Percentiles rank a stretch among this genome's conserved stretches.
Conservation (phyloP, 2,113 vertebrate genomes). For the Ursus arctos region DNA sequence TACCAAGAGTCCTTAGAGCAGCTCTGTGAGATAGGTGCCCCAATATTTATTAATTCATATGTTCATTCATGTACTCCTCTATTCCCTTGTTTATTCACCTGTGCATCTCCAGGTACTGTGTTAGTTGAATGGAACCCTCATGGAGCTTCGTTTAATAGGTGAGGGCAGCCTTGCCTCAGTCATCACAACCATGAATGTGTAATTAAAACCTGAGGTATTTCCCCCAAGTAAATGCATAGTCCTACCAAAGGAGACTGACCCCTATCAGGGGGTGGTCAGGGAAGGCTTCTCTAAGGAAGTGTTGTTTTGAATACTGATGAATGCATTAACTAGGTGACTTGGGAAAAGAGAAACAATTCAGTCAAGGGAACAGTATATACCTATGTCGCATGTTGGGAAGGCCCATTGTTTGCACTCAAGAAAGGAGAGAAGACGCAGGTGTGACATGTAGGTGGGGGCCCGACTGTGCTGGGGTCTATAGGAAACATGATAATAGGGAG, state of each 20-base stretch:
- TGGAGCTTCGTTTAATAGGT: not conserved
- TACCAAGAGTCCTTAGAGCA: not conserved
- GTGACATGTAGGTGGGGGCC: fast-evolving
- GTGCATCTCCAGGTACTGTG: not conserved
- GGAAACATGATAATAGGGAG: not conserved
- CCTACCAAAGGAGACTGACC: not conserved
- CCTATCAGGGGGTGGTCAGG: not conserved
- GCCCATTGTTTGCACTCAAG: not conserved
- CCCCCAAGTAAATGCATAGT: not conserved
- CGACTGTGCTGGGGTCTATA: not conserved
- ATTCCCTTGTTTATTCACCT: not conserved
- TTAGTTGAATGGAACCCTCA: not conserved
- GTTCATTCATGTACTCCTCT: not conserved
- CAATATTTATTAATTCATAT: not conserved
- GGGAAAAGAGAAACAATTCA: not conserved
- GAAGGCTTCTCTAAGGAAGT: not conserved
- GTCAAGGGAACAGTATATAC: not conserved
- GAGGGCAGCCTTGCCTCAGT: not conserved
- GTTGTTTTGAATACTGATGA: not conserved
- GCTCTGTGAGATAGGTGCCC: not conserved
- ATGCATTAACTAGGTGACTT: not conserved
- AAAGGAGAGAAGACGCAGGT: not conserved
- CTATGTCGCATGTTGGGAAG: not conserved
- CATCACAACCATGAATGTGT: not conserved
- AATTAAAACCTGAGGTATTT: not conserved